A percentile compares a stretch with the other conserved stretches of the same genome.
phyloP scores from a whole-genome alignment of 2,888 invertebrate genomes.

The Pseudococcus longispinus region DNA sequence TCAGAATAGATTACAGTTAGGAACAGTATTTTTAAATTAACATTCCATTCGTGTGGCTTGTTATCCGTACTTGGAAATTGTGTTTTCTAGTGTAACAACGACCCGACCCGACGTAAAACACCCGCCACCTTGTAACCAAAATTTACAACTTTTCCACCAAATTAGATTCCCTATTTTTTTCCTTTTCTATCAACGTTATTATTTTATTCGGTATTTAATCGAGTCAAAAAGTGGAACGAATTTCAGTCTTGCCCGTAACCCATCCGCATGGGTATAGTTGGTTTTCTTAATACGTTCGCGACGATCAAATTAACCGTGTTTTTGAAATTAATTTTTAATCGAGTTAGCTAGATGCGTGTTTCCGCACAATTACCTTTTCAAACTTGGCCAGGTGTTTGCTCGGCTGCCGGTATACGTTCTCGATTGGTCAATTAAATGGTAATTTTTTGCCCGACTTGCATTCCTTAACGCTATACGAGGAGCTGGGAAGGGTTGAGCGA shows the following conservation, averaged over 20 bases:
- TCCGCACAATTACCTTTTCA: constrained; percentile 3
- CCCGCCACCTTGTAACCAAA: not conserved
- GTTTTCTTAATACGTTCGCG: constrained; percentile 1
- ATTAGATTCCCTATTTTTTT: not conserved
- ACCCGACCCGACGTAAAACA: not conserved
- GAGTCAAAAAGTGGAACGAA: constrained; percentile 19
- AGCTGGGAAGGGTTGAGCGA: not conserved
- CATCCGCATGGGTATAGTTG: not conserved
- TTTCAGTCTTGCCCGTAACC: not conserved
- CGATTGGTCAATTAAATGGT: constrained; percentile 2
- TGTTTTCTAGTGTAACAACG: constrained; percentile 1
- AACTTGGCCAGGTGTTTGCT: constrained; percentile 10
- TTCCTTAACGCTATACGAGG: constrained; percentile 10
- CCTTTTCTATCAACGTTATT: too few relatives aligned
- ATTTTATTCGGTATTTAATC: not conserved
- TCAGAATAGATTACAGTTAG: constrained; percentile 42
- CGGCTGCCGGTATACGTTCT: not conserved
- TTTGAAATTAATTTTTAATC: constrained; percentile 30
- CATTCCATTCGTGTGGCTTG: constrained; percentile 35
- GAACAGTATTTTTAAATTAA: constrained; percentile 44
- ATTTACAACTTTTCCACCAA: constrained; percentile 26
- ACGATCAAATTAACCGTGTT: constrained; percentile 9
- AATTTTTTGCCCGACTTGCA: not conserved
- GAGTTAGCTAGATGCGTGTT: constrained; percentile 1
- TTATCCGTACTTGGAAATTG: constrained; percentile 19